A percentile compares a stretch with the other conserved stretches of the same genome.
Evolutionary conservation across 2,797 vertebrate species (phyloP).

Genomic region (Sphaeramia orbicularis): DNA sequence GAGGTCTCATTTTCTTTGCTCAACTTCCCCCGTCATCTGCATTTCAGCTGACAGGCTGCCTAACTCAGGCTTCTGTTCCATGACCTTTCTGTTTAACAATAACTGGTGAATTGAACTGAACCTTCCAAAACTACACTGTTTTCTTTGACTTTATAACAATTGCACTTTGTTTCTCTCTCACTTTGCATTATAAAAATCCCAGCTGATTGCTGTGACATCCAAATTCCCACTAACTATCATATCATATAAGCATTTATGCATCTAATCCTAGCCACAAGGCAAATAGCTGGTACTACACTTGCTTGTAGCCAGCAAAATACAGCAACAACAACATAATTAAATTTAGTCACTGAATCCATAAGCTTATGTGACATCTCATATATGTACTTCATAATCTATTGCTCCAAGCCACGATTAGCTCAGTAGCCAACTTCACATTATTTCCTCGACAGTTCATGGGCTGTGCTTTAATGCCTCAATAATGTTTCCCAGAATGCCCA

Average conservation of each 20-base stretch:
- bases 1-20: conserved; percentile 69
- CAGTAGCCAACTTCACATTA: conserved; percentile 39
- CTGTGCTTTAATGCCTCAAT: conserved; percentile 39
- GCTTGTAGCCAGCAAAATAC: conserved; percentile 37
- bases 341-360: conserved; percentile 46
- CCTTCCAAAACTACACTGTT: conserved; percentile 3
- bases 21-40: conserved; percentile 55
- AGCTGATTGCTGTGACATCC: conserved; percentile 19
- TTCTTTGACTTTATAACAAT: conserved; percentile 24
- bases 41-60: conserved; percentile 54
- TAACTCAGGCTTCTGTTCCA: conserved; percentile 26
- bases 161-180: neutral
- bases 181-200: neutral
- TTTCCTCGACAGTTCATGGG: conserved; percentile 44
- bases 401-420: conserved; percentile 49
- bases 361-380: conserved; percentile 35
- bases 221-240: conserved; percentile 21
- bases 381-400: conserved; percentile 45
- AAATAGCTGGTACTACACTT: conserved; percentile 28
- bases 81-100: conserved; percentile 48
- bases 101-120: conserved; percentile 34
- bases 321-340: conserved; percentile 44
- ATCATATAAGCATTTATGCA: conserved; percentile 20
- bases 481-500: conserved; percentile 29
- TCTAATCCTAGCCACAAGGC: conserved; percentile 19